Evolutionary conservation across 2,888 invertebrate genomes (phyloP).

Genomic region (Drosophila tripunctata): DNA sequence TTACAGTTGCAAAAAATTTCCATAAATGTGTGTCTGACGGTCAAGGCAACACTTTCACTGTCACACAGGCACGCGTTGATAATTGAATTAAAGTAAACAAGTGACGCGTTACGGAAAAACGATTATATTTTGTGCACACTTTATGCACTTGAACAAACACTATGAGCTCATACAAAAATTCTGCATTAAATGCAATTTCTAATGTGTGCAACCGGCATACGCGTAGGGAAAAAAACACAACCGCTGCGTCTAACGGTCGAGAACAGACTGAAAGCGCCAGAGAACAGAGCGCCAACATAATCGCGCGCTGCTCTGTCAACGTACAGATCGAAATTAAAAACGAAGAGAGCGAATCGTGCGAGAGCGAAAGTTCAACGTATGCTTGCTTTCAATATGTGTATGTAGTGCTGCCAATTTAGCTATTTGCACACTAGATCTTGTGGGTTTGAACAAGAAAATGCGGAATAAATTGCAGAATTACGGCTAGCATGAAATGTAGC

Average conservation of each 20-base stretch:
- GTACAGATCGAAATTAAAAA: slow-evolving; percentile 40
- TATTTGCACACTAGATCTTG: too few species aligned
- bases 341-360: slow-evolving; percentile 18
- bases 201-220: slow-evolving; percentile 19
- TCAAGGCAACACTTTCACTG: slow-evolving; percentile 51
- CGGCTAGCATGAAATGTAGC: too few species aligned
- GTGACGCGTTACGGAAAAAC: slow-evolving; percentile 36
- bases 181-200: slow-evolving; percentile 49
- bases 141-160: slow-evolving; percentile 4
- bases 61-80: slow-evolving; percentile 30
- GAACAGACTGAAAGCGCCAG: slow-evolving; percentile 47
- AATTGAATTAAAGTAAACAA: slow-evolving; percentile 63
- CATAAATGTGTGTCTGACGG: slow-evolving; percentile 32
- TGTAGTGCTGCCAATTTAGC: too few species aligned
- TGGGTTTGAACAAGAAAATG: too few species aligned
- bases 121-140: too few species aligned
- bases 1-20: slow-evolving; percentile 33
- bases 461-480: too few species aligned
- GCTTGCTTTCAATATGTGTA: background rate
- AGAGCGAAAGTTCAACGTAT: background rate
- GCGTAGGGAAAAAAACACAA: slow-evolving; percentile 37
- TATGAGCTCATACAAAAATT: slow-evolving; percentile 20
- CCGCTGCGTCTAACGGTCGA: slow-evolving; percentile 57
- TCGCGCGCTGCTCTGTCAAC: slow-evolving; percentile 44
- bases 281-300: slow-evolving; percentile 51